Evolutionary conservation across 1,140 invertebrate species (phyloP).

Genomic region (Sminthurides bifidus): DNA sequence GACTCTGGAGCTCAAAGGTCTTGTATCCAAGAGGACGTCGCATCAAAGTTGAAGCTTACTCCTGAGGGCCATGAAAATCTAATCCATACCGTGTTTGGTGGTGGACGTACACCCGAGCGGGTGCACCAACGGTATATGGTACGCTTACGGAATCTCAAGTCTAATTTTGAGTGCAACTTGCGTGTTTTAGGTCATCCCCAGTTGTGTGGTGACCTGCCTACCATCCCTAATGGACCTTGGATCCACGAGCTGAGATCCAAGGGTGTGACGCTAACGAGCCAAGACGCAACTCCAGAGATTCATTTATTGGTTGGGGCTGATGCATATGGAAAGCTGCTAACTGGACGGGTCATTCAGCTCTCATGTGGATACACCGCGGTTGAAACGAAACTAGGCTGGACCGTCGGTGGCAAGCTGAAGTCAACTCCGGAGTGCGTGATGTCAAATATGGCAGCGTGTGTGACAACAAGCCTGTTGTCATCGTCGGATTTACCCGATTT

Average conservation of each 20-base stretch:
- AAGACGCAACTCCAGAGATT: neutral
- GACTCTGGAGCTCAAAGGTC: slow-evolving; percentile 1
- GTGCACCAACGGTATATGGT: slow-evolving; percentile 3
- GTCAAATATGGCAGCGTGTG: neutral
- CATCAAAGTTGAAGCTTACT: neutral
- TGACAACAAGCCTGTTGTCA: slow-evolving; percentile 25
- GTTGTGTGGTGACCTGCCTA: slow-evolving; percentile 12
- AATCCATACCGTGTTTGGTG: slow-evolving; percentile 14
- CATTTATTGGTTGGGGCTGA: slow-evolving; percentile 8
- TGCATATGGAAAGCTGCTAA: neutral
- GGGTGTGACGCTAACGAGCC: neutral
- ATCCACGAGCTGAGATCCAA: neutral
- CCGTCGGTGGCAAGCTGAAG: slow-evolving; percentile 28
- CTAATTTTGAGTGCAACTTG: neutral
- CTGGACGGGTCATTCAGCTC: neutral
- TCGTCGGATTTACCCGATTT: slow-evolving; percentile 31
- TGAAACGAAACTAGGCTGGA: slow-evolving; percentile 34
- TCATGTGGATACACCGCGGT: slow-evolving; percentile 25
- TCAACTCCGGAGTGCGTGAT: neutral
- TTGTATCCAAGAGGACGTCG: neutral
- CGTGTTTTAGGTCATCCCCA: neutral
- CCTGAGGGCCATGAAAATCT: neutral
- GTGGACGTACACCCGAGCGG: neutral
- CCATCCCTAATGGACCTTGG: slow-evolving; percentile 1
- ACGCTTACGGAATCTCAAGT: neutral